Conservation (phyloP, 2,888 invertebrate genomes). For the Galeruca laticollis region DNA sequence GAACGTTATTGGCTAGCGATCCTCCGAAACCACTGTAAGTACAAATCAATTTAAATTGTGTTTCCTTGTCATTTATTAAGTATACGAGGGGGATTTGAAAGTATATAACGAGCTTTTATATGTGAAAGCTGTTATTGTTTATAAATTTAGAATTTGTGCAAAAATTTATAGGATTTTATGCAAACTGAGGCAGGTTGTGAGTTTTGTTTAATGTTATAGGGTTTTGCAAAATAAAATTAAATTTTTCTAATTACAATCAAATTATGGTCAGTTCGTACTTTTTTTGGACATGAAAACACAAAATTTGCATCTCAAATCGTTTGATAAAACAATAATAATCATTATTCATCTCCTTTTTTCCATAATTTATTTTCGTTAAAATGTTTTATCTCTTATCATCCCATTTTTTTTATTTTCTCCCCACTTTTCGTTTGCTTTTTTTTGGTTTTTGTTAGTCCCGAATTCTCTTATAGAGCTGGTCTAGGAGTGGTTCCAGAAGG, state of each 20-base stretch:
- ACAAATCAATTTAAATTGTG: conserved; percentile 15
- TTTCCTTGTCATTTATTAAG: no score
- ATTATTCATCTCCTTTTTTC: neutral
- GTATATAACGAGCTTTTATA: neutral
- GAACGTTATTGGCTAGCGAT: conserved; percentile 94
- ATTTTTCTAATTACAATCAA: no score
- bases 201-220: no score
- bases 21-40: conserved; percentile 97
- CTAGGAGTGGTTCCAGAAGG: conserved; percentile 75
- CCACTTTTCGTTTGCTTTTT: conserved; percentile 46
- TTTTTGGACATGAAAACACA: no score
- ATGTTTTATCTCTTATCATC: conserved; percentile 38
- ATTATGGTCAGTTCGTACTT: no score
- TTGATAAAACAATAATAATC: no score
- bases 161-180: no score
- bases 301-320: no score
- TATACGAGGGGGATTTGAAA: neutral
- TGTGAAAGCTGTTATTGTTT: no score
- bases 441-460: conserved; percentile 74
- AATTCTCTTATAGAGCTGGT: conserved; percentile 85
- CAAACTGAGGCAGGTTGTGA: no score
- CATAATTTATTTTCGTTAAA: conserved; percentile 18
- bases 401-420: conserved; percentile 49
- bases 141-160: no score
- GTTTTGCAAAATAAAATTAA: no score